phyloP scores from a whole-genome alignment of 2,113 vertebrate genomes.

The Psittacara wagleri region DNA sequence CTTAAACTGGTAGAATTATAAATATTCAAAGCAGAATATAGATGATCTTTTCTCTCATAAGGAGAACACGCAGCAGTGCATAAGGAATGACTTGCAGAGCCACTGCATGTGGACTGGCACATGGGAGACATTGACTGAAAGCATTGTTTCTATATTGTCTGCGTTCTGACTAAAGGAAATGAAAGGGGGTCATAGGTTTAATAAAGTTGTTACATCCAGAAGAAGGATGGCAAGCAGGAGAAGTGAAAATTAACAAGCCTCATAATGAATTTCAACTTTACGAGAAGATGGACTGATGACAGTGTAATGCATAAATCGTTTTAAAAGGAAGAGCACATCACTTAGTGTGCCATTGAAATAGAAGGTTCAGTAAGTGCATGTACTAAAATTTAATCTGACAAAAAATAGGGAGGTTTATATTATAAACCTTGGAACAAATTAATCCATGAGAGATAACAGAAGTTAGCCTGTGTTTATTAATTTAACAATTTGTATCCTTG shows the following conservation, averaged over 20 bases:
- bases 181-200: not conserved
- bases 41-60: not conserved
- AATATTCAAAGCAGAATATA: constrained; percentile 39
- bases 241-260: not conserved
- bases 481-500: not conserved
- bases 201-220: not conserved
- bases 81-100: not conserved
- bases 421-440: not conserved
- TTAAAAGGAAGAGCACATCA: not conserved
- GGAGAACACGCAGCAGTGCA: not conserved
- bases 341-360: not conserved
- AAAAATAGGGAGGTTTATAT: not conserved
- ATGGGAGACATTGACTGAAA: not conserved
- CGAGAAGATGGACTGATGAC: not conserved
- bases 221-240: not conserved
- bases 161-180: not conserved
- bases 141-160: not conserved
- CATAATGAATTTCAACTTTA: not conserved
- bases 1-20: not conserved
- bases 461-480: not conserved
- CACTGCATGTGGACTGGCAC: not conserved
- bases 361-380: not conserved
- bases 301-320: not conserved
- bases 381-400: not conserved
- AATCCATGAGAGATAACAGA: not conserved